Percentiles rank a stretch among this genome's conserved stretches.
These are phyloP conservation scores for Acleris laterana DNA, from an alignment of 2,888 invertebrate genomes.

Conservation along the genomic window DNA sequence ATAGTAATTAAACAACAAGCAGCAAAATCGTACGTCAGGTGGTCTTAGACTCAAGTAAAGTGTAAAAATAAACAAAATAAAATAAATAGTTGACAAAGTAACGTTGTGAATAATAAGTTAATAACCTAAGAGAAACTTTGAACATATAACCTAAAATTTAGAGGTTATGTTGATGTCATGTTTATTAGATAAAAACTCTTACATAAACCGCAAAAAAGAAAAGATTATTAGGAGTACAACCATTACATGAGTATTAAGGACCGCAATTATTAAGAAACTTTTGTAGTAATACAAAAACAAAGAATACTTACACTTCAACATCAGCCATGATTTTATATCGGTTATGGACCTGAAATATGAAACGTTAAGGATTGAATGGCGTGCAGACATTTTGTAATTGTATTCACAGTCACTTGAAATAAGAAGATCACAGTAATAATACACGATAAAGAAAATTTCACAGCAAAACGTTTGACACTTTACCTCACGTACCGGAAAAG, in stretches of 20 bases:
- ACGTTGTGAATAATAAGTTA: conserved; percentile 30
- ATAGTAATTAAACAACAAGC: no score
- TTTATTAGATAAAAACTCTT: conserved; percentile 40
- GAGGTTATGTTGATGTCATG: conserved; percentile 75
- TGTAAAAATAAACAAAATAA: not conserved
- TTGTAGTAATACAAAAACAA: conserved; percentile 45
- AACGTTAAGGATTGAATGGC: conserved; percentile 60
- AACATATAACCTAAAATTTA: conserved; percentile 33
- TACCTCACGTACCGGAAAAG: conserved; percentile 83
- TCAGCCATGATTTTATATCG: conserved; percentile 88
- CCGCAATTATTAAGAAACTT: conserved; percentile 13
- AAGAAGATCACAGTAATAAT: conserved; percentile 63
- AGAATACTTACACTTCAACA: conserved; percentile 90
- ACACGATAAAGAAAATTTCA: conserved; percentile 66
- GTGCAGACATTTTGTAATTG: conserved; percentile 47
- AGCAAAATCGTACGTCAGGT: no score
- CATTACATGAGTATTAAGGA: not conserved
- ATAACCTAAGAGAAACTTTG: conserved; percentile 41
- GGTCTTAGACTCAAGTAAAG: not conserved
- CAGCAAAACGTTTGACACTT: conserved; percentile 74
- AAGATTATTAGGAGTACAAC: not conserved
- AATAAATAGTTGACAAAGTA: not conserved
- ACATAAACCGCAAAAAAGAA: conserved; percentile 6
- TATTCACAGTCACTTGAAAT: conserved; percentile 46
- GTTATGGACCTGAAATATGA: conserved; percentile 77